Conservation (phyloP, 1,140 invertebrate species). For the Zophobas morio region DNA sequence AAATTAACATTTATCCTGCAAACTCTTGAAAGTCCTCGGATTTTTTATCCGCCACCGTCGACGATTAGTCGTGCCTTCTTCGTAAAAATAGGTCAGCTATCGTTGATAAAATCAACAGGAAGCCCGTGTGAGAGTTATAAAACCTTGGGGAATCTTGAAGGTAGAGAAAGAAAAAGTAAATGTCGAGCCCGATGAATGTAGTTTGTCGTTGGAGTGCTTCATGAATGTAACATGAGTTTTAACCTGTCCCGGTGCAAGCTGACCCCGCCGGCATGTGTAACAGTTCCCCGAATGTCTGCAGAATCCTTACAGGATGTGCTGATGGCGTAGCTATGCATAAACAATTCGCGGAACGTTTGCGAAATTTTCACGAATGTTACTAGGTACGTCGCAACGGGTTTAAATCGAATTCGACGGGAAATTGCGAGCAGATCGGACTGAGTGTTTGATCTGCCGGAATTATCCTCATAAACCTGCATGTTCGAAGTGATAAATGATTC, state of each 20-base stretch:
- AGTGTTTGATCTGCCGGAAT: background rate
- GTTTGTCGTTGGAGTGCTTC: slow-evolving; percentile 47
- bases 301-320: slow-evolving; percentile 19
- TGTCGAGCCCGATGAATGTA: slow-evolving; percentile 43
- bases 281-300: slow-evolving; percentile 20
- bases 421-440: background rate
- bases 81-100: background rate
- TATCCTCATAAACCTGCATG: too few species aligned
- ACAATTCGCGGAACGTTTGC: slow-evolving; percentile 9
- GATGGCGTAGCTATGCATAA: slow-evolving; percentile 27
- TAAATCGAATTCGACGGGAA: background rate
- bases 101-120: slow-evolving; percentile 30
- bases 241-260: slow-evolving; percentile 37
- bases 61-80: background rate
- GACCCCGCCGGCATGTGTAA: slow-evolving; percentile 39
- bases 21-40: too few species aligned
- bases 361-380: background rate
- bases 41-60: too few species aligned
- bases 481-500: too few species aligned
- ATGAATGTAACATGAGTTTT: slow-evolving; percentile 51
- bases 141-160: slow-evolving; percentile 29
- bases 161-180: slow-evolving; percentile 40
- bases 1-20: too few species aligned
- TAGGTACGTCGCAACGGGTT: slow-evolving; percentile 1
- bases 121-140: slow-evolving; percentile 13